Evolutionary conservation across 2,113 vertebrate genomes (phyloP).

Genomic region (Accipiter virgatus): DNA sequence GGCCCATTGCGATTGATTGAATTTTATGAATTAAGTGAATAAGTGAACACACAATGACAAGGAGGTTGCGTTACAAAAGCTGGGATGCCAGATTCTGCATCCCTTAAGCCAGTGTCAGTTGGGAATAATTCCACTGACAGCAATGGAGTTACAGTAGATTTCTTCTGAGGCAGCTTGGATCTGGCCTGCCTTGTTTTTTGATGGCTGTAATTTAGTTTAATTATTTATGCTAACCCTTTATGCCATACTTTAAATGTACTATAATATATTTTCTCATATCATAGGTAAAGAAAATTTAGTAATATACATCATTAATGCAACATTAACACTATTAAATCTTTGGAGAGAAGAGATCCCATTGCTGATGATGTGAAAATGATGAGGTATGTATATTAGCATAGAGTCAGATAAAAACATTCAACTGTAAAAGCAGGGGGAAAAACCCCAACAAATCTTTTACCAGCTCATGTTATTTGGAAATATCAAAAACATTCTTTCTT

Average conservation of each 20-base stretch:
- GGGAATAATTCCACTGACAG: constrained; percentile 28
- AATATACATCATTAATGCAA: constrained; percentile 38
- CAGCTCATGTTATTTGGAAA: neutral
- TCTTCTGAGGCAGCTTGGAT: neutral
- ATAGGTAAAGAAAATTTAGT: constrained; percentile 31
- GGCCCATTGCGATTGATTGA: constrained; percentile 48
- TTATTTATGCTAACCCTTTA: constrained; percentile 49
- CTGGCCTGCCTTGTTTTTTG: constrained; percentile 9
- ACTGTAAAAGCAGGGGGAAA: neutral
- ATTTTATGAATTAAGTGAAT: constrained; percentile 57
- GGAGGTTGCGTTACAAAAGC: constrained; percentile 41
- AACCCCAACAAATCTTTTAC: neutral
- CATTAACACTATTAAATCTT: constrained; percentile 11
- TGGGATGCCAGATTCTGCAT: constrained; percentile 15
- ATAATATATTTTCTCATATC: constrained; percentile 39
- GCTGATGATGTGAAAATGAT: constrained; percentile 21
- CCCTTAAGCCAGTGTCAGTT: neutral
- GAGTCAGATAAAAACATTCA: neutral
- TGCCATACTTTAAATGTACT: constrained; percentile 12
- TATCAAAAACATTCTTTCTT: neutral
- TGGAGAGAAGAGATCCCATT: neutral
- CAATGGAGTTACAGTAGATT: neutral
- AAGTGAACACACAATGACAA: constrained; percentile 51
- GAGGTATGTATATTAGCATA: neutral
- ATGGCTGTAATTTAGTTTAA: constrained; percentile 50